Conservation (phyloP, 2,888 invertebrate species). For the Mystacides longicornis region DNA sequence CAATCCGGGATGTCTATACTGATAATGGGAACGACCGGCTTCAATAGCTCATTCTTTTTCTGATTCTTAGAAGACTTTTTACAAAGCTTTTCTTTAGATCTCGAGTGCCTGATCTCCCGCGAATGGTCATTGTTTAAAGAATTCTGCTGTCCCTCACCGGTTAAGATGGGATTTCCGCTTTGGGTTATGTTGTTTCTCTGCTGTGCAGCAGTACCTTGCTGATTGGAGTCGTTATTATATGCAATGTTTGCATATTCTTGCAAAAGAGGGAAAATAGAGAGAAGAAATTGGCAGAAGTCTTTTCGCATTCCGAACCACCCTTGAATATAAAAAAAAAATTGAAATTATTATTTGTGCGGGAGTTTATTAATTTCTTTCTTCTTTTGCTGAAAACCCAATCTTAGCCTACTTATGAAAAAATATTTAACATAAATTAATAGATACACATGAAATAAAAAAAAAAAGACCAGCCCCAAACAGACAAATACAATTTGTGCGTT, state of each 20-base stretch:
- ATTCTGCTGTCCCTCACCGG: conserved; percentile 16
- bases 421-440: too few relatives aligned
- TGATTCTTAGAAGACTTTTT: conserved; percentile 60
- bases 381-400: too few relatives aligned
- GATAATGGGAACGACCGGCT: conserved; percentile 82
- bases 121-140: conserved; percentile 39
- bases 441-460: too few relatives aligned
- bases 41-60: conserved; percentile 71
- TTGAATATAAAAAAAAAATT: conserved; percentile 44
- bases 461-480: too few relatives aligned
- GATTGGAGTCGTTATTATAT: conserved; percentile 62
- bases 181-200: conserved; percentile 37
- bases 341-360: too few relatives aligned
- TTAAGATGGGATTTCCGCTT: conserved; percentile 31
- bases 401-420: too few relatives aligned
- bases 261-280: conserved; percentile 87
- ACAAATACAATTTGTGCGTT: too few relatives aligned
- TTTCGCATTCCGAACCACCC: conserved; percentile 99
- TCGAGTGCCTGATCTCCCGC: conserved; percentile 41
- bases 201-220: conserved; percentile 28
- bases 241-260: conserved; percentile 99
- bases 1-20: conserved; percentile 90
- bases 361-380: too few relatives aligned
- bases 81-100: conserved; percentile 44
- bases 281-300: conserved; percentile 94